Conservation (phyloP, 2,113 vertebrate genomes). For the Pluvianellus socialis region DNA sequence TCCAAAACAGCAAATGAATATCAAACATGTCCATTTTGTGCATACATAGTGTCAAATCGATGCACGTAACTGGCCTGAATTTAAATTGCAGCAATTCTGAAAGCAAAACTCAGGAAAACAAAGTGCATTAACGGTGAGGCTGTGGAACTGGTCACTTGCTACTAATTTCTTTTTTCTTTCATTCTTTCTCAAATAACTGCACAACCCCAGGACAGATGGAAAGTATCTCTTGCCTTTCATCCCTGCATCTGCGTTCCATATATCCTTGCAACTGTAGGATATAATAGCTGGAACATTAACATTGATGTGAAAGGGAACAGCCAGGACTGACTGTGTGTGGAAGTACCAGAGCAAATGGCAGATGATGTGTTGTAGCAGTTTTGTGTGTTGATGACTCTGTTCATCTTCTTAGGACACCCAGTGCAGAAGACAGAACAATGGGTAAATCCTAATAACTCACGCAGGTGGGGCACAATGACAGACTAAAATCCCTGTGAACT, state of each 20-base stretch:
- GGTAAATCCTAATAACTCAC: background rate
- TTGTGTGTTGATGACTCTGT: background rate
- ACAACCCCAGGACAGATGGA: background rate
- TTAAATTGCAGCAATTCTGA: background rate
- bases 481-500: background rate
- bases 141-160: background rate
- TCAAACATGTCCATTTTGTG: background rate
- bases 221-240: background rate
- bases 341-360: background rate
- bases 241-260: background rate
- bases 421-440: background rate
- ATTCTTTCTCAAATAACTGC: background rate
- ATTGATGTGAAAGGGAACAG: background rate
- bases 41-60: background rate
- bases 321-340: background rate
- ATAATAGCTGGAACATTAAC: background rate
- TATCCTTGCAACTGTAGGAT: background rate
- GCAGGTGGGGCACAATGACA: no score
- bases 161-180: background rate
- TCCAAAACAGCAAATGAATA: background rate
- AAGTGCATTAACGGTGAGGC: background rate
- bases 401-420: background rate
- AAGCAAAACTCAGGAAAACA: background rate
- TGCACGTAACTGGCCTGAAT: background rate
- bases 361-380: background rate